Conservation (phyloP, 2,113 vertebrate species). For the Myotis brandtii region DNA sequence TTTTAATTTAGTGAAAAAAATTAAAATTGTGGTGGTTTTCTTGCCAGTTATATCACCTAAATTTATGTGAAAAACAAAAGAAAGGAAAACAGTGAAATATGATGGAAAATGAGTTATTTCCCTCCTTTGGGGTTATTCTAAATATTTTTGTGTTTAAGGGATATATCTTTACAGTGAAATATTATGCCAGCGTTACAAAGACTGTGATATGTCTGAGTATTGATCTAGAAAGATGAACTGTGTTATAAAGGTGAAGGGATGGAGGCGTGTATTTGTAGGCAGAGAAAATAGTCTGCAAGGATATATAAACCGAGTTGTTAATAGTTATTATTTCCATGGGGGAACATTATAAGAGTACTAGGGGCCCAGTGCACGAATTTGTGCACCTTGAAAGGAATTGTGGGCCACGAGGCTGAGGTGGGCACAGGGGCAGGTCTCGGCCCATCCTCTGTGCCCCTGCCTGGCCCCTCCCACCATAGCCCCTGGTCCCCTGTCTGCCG, state of each 20-base stretch:
- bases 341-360: not conserved
- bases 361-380: no score
- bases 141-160: constrained; percentile 4
- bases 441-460: no score
- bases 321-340: not conserved
- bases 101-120: not conserved
- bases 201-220: not conserved
- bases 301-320: not conserved
- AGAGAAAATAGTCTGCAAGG: not conserved
- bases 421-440: no score
- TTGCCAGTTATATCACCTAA: not conserved
- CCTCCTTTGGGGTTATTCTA: constrained; percentile 23
- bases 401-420: no score
- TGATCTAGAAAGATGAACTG: not conserved
- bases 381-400: no score
- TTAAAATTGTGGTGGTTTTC: not conserved
- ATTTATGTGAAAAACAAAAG: constrained; percentile 21
- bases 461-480: no score
- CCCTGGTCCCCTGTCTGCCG: no score
- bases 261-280: not conserved
- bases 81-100: not conserved
- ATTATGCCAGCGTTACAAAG: not conserved
- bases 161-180: not conserved
- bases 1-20: constrained; percentile 16
- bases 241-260: not conserved